A percentile compares a stretch with the other conserved stretches of the same genome.
Conservation (phyloP, 2,797 vertebrate species). For the Balearica regulorum region DNA sequence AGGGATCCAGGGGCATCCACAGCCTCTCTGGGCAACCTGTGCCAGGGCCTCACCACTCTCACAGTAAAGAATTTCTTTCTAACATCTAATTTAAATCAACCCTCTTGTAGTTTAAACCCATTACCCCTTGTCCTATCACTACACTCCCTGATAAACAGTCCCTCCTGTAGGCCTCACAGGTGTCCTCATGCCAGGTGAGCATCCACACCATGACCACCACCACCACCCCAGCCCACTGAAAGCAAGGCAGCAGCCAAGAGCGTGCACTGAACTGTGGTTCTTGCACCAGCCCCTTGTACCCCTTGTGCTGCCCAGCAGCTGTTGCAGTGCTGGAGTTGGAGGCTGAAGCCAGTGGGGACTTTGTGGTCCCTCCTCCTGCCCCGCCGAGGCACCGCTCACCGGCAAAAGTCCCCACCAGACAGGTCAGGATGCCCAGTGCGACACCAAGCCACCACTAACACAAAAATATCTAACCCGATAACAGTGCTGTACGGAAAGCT, state of each 20-base stretch:
- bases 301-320: neutral
- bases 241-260: neutral
- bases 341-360: neutral
- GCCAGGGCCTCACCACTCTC: no score
- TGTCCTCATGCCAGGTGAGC: neutral
- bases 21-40: no score
- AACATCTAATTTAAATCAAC: no score
- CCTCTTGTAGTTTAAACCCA: no score
- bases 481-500: neutral
- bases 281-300: rapidly evolving
- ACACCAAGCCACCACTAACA: neutral
- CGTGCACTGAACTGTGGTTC: neutral
- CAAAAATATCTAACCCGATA: neutral
- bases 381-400: rapidly evolving
- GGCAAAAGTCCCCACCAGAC: neutral
- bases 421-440: neutral
- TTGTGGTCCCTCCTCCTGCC: neutral
- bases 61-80: no score
- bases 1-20: no score
- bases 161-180: no score
- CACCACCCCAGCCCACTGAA: rapidly evolving
- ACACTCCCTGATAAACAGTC: no score
- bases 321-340: neutral
- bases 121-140: no score
- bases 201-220: rapidly evolving